Base-by-base conservation (phyloP, 2,888 invertebrate species). In the Helobdella robusta region DNA sequence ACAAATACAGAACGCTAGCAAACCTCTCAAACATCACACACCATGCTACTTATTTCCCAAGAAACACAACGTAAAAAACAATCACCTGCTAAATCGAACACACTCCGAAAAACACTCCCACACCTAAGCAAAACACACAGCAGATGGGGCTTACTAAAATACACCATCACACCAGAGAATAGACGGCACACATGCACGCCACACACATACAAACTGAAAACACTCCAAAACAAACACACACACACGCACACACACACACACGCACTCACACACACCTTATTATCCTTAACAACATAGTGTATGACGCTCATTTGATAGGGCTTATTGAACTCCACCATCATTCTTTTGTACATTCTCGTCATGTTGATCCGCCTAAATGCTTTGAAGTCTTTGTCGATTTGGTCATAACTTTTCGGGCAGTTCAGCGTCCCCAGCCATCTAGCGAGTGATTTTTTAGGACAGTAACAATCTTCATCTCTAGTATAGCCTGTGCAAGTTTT, bases 271-370 rank as follows among this genome's bases (percentile, higher is more conserved):
- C 40, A n/a, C 75, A 84, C 84, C 77, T 86, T 80, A 79, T 93
- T 94, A 71, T 86, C 80, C 78, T 89, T 87, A 8, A 94, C 82
- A 8, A 87, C 84, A 81, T 94, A 95, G 78, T 93, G 89, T 76
- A 93, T 93, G 74, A 93, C 83, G 74, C 92, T 92, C 69, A 89
- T 75, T 68, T 88, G 86, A 68, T 87, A 86, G 0, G 89, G 88
- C 69, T 85, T 85, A 77, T 89, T 84, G 77, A 87, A 92, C 70
- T 84, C 84, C 71, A 85, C 78, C 59, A 89, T 78, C 23, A 87
- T 84, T 77, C 84, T 83, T 35, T 83, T 77, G 44, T 89, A 82
- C 70, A 86, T 82, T 56, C 81, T 74, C 68, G 84, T 83, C 82
- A 91, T 89, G 78, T 91, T 83, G n/a, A 69, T 58, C 8, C 20